These are phyloP conservation scores for Kuschelorhynchus macadamiae DNA, from an alignment of 2,888 invertebrate genomes.

Conservation along the genomic window DNA sequence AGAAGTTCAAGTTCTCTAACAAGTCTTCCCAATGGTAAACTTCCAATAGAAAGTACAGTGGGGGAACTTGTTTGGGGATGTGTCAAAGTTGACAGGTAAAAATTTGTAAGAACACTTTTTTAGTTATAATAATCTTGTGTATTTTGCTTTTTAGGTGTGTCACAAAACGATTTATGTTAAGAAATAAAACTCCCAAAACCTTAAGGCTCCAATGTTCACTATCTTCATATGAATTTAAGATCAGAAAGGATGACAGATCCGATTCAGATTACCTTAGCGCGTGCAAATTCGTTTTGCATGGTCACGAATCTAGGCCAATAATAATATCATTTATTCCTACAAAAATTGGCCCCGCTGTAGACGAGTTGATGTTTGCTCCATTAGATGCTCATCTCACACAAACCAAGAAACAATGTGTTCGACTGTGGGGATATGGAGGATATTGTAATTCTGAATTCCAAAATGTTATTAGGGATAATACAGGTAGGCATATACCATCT, in stretches of 20 bases:
- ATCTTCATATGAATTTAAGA: slow-evolving; percentile 69
- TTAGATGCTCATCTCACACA: slow-evolving; percentile 61
- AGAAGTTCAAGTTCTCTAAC: slow-evolving; percentile 63
- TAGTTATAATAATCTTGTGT: no score
- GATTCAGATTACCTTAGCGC: slow-evolving; percentile 64
- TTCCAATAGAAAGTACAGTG: slow-evolving; percentile 73
- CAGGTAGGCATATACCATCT: slow-evolving; percentile 63
- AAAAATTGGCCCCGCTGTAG: slow-evolving; percentile 70
- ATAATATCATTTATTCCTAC: slow-evolving; percentile 73
- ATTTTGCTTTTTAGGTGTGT: slow-evolving; percentile 62
- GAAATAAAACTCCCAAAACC: slow-evolving; percentile 73
- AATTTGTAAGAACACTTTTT: no score
- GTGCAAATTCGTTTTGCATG: slow-evolving; percentile 69
- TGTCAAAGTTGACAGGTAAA: slow-evolving; percentile 70
- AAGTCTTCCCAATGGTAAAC: slow-evolving; percentile 63
- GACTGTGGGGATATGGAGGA: slow-evolving; percentile 75
- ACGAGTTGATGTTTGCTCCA: slow-evolving; percentile 72
- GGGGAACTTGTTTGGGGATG: slow-evolving; percentile 75
- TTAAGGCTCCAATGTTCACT: slow-evolving; percentile 72
- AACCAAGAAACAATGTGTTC: slow-evolving; percentile 64
- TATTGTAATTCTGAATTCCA: slow-evolving; percentile 68
- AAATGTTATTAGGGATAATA: slow-evolving; percentile 71
- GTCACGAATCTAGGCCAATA: slow-evolving; percentile 73
- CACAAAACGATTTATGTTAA: slow-evolving; percentile 72
- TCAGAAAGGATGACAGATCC: slow-evolving; percentile 61